Percentiles rank a stretch among this genome's conserved stretches.
These are phyloP conservation scores for Tupiocoris notatus DNA, from an alignment of 2,888 invertebrate species.

Conservation along the genomic window DNA sequence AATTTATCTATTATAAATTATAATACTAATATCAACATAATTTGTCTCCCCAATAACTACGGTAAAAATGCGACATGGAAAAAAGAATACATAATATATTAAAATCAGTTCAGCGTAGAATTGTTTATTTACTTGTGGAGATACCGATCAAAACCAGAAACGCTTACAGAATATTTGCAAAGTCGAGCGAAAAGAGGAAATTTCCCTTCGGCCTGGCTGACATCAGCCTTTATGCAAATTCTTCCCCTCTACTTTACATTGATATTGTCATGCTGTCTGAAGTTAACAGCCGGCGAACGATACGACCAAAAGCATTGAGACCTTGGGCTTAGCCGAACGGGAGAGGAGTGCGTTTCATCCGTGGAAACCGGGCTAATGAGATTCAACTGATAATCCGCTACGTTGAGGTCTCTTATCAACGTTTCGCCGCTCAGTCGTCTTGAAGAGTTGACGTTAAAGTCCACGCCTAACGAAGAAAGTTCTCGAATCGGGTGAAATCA, in stretches of 20 bases:
- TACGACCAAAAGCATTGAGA: neutral
- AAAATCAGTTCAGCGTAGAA: no score
- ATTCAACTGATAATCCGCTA: slow-evolving; percentile 23
- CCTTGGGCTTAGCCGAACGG: neutral
- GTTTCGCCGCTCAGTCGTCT: neutral
- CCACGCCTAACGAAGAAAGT: no score
- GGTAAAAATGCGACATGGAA: no score
- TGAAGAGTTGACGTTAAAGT: no score
- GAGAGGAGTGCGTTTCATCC: neutral
- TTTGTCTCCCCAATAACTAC: no score
- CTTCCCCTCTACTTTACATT: neutral
- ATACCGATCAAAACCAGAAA: no score
- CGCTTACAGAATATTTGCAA: no score
- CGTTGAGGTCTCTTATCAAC: slow-evolving; percentile 5
- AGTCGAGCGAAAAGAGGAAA: neutral
- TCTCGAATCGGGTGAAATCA: no score
- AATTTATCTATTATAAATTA: no score
- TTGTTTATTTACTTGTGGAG: no score
- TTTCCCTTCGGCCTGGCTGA: neutral
- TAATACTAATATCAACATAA: no score
- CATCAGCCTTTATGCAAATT: neutral
- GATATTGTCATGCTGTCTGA: neutral
- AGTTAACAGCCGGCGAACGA: neutral
- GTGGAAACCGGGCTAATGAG: slow-evolving; percentile 16
- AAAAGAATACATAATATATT: no score